A percentile compares a stretch with the other conserved stretches of the same genome.
phyloP scores from a whole-genome alignment of 1,140 invertebrate genomes.

The Paraescarpia echinospica region DNA sequence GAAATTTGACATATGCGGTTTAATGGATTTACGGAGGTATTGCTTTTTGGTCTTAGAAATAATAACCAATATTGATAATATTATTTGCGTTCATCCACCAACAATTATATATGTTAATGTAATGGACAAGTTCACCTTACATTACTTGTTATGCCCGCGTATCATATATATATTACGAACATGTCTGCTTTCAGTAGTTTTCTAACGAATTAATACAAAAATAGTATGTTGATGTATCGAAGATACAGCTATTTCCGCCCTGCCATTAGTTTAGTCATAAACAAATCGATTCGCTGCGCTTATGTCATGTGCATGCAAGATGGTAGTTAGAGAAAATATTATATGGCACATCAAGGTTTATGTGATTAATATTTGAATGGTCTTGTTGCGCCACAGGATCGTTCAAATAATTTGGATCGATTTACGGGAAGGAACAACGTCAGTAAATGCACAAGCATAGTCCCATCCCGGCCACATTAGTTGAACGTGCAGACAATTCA shows the following conservation, averaged over 20 bases:
- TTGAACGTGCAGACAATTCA: background rate
- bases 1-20: background rate
- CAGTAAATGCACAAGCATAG: background rate
- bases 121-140: too few relatives aligned
- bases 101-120: background rate
- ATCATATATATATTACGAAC: too few relatives aligned
- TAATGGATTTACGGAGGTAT: background rate
- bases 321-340: too few relatives aligned
- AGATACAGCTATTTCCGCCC: background rate
- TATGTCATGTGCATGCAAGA: background rate
- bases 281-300: background rate
- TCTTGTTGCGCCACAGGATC: background rate
- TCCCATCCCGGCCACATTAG: background rate
- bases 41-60: background rate
- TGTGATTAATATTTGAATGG: background rate
- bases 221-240: background rate
- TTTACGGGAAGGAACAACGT: background rate
- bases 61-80: background rate
- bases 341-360: background rate
- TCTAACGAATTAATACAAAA: background rate
- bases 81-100: too few relatives aligned
- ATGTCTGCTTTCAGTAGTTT: too few relatives aligned
- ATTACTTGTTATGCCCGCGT: too few relatives aligned
- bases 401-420: background rate
- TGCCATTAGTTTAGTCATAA: background rate